phyloP scores from a whole-genome alignment of 92 coral and sea anemone species.

The Palythoa caribaeorum region DNA sequence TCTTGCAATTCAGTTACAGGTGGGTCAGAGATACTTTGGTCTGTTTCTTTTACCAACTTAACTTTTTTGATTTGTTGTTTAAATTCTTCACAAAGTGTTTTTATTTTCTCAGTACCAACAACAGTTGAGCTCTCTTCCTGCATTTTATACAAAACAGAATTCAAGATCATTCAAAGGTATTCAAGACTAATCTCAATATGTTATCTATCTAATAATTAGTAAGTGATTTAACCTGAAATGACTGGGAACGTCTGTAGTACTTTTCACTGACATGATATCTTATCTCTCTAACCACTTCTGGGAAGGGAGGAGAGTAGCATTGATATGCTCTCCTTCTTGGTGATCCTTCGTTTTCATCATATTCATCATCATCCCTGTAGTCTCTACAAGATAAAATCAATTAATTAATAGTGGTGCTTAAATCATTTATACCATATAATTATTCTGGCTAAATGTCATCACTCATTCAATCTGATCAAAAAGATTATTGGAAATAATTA shows the following conservation, averaged over 20 bases:
- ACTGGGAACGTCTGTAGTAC: conserved; percentile 60
- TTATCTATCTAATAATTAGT: too few species aligned
- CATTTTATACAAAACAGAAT: not conserved
- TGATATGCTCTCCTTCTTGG: conserved; percentile 31
- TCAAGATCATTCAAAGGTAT: not conserved
- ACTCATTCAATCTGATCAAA: too few species aligned
- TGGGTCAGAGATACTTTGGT: not conserved
- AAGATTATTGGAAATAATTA: too few species aligned
- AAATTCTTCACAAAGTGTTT: conserved; percentile 60
- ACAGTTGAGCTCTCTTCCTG: conserved; percentile 44
- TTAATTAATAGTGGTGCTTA: not conserved
- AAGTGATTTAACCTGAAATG: conserved; percentile 49
- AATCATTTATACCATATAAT: too few species aligned
- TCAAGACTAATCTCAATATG: not conserved
- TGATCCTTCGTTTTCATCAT: not conserved
- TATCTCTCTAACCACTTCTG: conserved; percentile 69
- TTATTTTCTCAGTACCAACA: conserved; percentile 63
- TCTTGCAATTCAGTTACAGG: not conserved
- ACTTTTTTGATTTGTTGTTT: conserved; percentile 58
- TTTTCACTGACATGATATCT: conserved; percentile 60
- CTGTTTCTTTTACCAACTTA: not conserved
- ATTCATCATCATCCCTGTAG: conserved; percentile 34
- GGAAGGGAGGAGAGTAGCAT: conserved; percentile 91
- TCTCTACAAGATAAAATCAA: not conserved
- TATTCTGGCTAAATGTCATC: too few species aligned